Conservation (phyloP, 2,113 vertebrate genomes). For the Mastomys natalensis region DNA sequence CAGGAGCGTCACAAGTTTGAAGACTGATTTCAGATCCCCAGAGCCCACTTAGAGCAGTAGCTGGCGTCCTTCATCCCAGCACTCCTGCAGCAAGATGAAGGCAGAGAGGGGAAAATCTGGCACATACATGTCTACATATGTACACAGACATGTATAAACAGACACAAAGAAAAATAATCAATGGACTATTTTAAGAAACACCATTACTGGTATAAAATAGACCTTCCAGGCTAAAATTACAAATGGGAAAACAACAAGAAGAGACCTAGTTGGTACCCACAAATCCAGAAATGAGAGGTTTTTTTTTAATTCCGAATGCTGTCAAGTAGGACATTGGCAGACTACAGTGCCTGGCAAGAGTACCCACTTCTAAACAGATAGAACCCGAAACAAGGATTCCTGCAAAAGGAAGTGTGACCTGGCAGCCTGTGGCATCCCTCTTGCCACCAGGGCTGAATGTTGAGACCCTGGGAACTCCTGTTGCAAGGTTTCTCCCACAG, state of each 20-base stretch:
- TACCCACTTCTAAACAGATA: not conserved
- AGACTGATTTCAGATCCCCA: not conserved
- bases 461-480: not conserved
- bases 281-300: not conserved
- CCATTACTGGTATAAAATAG: not conserved
- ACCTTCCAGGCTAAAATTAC: not conserved
- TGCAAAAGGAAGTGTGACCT: not conserved
- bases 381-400: not conserved
- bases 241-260: not conserved
- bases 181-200: constrained; percentile 8
- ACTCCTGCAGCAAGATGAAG: not conserved
- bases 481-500: not conserved
- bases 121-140: not conserved
- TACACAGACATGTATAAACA: not conserved
- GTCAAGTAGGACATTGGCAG: not conserved
- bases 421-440: not conserved
- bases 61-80: too few relatives aligned
- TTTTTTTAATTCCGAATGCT: not conserved
- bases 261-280: not conserved
- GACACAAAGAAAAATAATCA: not conserved
- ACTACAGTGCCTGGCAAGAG: not conserved
- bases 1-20: not conserved
- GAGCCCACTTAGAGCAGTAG: not conserved
- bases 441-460: not conserved
- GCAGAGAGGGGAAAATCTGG: too few relatives aligned